Conservation (phyloP, 2,797 vertebrate genomes). For the Falco naumanni region DNA sequence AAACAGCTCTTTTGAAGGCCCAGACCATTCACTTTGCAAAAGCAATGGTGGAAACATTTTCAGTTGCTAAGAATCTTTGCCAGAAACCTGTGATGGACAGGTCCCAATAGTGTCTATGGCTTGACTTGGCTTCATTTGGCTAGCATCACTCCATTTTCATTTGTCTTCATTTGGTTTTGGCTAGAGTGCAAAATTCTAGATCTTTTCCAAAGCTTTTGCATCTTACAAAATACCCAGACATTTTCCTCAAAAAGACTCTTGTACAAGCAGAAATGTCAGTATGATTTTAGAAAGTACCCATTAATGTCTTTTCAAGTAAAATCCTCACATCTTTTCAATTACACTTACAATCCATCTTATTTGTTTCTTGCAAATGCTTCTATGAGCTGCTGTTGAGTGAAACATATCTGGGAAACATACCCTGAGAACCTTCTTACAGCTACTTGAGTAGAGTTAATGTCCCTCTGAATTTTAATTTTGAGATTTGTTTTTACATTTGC, state of each 20-base stretch:
- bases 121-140: constrained; percentile 31
- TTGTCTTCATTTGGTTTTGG: constrained; percentile 61
- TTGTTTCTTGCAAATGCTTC: neutral
- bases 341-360: neutral
- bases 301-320: constrained; percentile 55
- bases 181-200: neutral
- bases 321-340: constrained; percentile 36
- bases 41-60: constrained; percentile 36
- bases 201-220: constrained; percentile 40
- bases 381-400: constrained; percentile 36
- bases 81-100: constrained; percentile 24
- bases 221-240: constrained; percentile 2
- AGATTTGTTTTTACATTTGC: neutral
- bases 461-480: neutral
- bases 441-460: neutral
- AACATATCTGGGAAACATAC: neutral
- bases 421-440: neutral
- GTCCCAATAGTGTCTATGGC: neutral
- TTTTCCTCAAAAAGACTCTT: constrained; percentile 27
- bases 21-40: neutral
- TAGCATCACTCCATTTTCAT: constrained; percentile 9
- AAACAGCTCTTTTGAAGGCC: constrained; percentile 22
- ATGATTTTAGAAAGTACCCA: constrained; percentile 30
- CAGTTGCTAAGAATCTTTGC: neutral
- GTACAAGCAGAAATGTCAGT: constrained; percentile 30